A percentile compares a stretch with the other conserved stretches of the same genome.
Conservation (phyloP, 2,797 vertebrate genomes). For the Syngnathus acus region DNA sequence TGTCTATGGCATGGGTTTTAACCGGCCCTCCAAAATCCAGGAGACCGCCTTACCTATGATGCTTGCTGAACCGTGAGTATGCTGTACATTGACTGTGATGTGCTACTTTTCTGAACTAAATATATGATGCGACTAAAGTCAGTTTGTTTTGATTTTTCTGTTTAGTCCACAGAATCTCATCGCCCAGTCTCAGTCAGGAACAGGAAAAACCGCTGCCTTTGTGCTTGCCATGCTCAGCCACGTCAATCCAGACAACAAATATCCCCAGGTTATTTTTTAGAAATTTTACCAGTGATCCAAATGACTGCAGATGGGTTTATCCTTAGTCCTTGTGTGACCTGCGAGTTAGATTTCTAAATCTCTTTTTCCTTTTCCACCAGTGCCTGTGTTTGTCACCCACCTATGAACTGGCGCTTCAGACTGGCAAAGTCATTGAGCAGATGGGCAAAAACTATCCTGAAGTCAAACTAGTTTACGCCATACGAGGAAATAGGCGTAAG, state of each 20-base stretch:
- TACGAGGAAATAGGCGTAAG: constrained; percentile 95
- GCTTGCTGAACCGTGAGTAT: constrained; percentile 94
- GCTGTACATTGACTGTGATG: neutral
- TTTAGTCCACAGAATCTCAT: constrained; percentile 94
- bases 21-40: constrained; percentile 96
- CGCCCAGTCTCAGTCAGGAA: constrained; percentile 95
- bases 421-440: constrained; percentile 95
- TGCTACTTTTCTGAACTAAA: neutral
- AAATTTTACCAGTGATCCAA: neutral
- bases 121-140: too few species aligned
- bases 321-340: neutral
- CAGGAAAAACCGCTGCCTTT: constrained; percentile 96
- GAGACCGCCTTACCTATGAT: constrained; percentile 96
- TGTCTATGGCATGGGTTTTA: constrained; percentile 97
- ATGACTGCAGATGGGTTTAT: neutral
- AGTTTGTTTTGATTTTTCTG: constrained; percentile 1
- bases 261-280: constrained; percentile 79
- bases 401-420: constrained; percentile 93
- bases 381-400: constrained; percentile 95
- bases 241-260: constrained; percentile 83
- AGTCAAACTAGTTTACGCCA: constrained; percentile 86
- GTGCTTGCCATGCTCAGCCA: constrained; percentile 97
- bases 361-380: constrained; percentile 47
- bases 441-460: constrained; percentile 92
- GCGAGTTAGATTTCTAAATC: neutral